Percentiles rank a stretch among this genome's conserved stretches.
Conservation (phyloP, 2,113 vertebrate species). For the Cacatua alba region DNA sequence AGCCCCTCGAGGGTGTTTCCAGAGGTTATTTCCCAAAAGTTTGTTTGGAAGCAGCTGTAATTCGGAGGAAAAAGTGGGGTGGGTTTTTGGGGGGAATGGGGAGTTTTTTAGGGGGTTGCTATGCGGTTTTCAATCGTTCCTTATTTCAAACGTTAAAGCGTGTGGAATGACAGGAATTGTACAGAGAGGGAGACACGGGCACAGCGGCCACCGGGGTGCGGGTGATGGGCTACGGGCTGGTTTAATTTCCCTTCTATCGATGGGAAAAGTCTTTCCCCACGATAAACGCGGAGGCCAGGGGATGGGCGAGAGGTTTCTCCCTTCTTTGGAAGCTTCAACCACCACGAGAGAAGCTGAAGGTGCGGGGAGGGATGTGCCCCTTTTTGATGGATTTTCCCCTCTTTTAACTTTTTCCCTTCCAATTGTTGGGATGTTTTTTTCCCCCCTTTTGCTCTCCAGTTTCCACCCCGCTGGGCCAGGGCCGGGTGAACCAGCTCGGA, state of each 20-base stretch:
- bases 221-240: accelerated
- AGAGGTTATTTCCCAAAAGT: background rate
- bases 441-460: constrained; percentile 71
- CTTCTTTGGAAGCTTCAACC: background rate
- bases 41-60: background rate
- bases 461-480: constrained; percentile 98
- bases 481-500: constrained; percentile 96
- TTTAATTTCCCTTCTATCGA: background rate
- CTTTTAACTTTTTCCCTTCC: background rate
- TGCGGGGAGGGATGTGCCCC: accelerated
- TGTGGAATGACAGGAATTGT: background rate
- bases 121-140: background rate
- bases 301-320: background rate
- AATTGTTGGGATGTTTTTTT: background rate
- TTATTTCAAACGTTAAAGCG: background rate
- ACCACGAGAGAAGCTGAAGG: background rate
- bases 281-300: background rate
- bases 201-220: background rate
- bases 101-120: background rate
- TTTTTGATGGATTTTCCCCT: background rate
- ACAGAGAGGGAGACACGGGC: accelerated
- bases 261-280: background rate
- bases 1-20: background rate
- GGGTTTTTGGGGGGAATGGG: background rate
- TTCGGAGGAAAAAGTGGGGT: accelerated